phyloP scores from a whole-genome alignment of 2,797 vertebrate species.

The Hapalemur alaotrensis region DNA sequence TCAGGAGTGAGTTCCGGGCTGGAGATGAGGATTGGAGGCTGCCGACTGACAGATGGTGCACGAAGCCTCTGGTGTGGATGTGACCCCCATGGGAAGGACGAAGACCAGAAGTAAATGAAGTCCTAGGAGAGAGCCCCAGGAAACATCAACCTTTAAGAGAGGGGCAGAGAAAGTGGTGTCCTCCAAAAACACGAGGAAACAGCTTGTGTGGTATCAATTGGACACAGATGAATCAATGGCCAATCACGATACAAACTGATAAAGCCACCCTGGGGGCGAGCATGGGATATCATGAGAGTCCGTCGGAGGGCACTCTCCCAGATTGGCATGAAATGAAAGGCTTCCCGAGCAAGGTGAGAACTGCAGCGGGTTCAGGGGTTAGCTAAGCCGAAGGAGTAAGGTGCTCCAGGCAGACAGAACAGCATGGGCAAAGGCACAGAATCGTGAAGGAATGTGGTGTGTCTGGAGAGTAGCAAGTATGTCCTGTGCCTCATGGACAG shows the following conservation, averaged over 20 bases:
- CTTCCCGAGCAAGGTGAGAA: not conserved
- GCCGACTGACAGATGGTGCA: not conserved
- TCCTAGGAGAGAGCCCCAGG: not conserved
- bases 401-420: not conserved
- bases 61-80: not conserved
- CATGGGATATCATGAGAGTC: not conserved
- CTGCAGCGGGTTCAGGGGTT: not conserved
- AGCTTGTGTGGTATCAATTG: not conserved
- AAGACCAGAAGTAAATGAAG: not conserved
- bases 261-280: rapidly evolving
- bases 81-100: not conserved
- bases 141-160: not conserved
- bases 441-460: not conserved
- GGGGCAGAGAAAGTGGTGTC: not conserved
- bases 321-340: not conserved
- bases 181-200: not conserved
- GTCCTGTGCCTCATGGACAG: not conserved
- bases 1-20: not conserved
- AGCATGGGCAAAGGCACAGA: not conserved
- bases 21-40: not conserved
- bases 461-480: not conserved
- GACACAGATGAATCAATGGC: not conserved
- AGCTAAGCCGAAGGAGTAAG: not conserved
- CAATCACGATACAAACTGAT: not conserved
- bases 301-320: too few relatives aligned